Conservation (phyloP, 2,888 invertebrate genomes). For the Drosophila mayaguana region DNA sequence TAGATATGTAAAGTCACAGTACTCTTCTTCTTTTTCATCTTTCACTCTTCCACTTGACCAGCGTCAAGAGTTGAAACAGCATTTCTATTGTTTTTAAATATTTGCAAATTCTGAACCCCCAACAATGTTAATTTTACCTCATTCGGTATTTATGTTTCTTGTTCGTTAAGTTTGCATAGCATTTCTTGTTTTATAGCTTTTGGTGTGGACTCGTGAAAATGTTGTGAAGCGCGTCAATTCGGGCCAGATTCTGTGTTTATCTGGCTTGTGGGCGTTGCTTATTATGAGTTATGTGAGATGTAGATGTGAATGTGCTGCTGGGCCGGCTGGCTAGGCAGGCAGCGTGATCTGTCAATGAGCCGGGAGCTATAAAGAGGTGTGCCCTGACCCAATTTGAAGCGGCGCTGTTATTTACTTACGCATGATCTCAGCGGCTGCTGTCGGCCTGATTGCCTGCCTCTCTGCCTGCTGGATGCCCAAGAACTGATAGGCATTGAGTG, state of each 20-base stretch:
- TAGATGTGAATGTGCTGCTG: conserved; percentile 22
- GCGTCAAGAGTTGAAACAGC: background rate
- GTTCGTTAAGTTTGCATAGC: conserved; percentile 44
- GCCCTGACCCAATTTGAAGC: conserved; percentile 70
- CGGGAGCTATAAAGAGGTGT: conserved; percentile 69
- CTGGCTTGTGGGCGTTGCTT: conserved; percentile 65
- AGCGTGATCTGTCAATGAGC: conserved; percentile 49
- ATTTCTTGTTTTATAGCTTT: conserved; percentile 50
- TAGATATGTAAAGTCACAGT: background rate
- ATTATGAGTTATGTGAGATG: conserved; percentile 58
- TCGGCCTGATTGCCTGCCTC: conserved; percentile 1
- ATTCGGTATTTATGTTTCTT: conserved; percentile 1
- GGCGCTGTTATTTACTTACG: conserved; percentile 60
- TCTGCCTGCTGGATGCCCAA: conserved; percentile 13
- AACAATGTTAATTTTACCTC: conserved; percentile 9
- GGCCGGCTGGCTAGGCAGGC: conserved; percentile 35
- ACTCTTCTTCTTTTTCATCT: background rate
- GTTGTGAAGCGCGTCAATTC: conserved; percentile 53
- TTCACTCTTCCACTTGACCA: background rate
- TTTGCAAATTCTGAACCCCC: conserved; percentile 31
- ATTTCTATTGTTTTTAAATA: conserved; percentile 8
- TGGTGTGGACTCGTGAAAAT: conserved; percentile 64
- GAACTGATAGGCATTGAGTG: conserved; percentile 41
- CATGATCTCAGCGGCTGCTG: conserved; percentile 62
- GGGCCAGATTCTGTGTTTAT: conserved; percentile 29